phyloP scores from a whole-genome alignment of 2,113 vertebrate species.

The Ailuropoda melanoleuca region DNA sequence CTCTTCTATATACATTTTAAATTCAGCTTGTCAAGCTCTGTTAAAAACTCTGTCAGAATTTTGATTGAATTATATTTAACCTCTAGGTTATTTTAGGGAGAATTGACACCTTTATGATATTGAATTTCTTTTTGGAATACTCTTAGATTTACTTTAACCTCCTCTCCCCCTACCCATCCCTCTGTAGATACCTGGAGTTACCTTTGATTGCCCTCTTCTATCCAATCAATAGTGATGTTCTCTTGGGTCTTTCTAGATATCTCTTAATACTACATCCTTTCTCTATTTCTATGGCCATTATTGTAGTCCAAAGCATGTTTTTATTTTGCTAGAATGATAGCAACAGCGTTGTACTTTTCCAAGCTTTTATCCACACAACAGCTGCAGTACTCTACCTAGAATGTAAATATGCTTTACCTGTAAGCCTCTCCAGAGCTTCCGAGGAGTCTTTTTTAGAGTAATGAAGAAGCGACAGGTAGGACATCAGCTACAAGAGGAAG shows the following conservation, averaged over 20 bases:
- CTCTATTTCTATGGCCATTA: neutral
- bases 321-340: neutral
- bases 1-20: neutral
- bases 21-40: neutral
- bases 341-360: neutral
- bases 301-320: neutral
- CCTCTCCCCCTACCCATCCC: neutral
- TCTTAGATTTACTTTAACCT: neutral
- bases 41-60: neutral
- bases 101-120: neutral
- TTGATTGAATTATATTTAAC: neutral
- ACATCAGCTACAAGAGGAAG: neutral
- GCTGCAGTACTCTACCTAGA: neutral
- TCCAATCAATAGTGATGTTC: neutral
- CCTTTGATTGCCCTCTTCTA: neutral
- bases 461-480: neutral
- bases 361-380: neutral
- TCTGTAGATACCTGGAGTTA: neutral
- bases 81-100: neutral
- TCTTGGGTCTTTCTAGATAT: neutral
- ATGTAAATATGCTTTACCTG: neutral
- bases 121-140: neutral
- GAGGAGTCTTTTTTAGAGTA: neutral
- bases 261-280: neutral
- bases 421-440: neutral